Evolutionary conservation across 2,113 vertebrate genomes (phyloP).

Genomic region (Patagioenas fasciata): DNA sequence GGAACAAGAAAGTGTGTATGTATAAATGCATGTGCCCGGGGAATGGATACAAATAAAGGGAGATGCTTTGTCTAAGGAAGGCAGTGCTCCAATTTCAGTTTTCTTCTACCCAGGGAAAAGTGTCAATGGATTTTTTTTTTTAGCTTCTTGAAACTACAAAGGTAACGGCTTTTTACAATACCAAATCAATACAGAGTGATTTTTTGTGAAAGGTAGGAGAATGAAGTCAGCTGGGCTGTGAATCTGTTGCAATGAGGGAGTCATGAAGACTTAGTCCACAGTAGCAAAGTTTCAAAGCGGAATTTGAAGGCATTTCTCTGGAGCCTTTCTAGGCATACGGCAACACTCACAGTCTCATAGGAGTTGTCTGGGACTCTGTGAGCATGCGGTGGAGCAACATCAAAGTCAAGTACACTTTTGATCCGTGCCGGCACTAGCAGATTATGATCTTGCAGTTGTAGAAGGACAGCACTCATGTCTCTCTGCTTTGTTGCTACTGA

Average conservation of each 20-base stretch:
- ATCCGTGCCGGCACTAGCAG: not conserved
- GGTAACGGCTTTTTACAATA: not conserved
- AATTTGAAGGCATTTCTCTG: not conserved
- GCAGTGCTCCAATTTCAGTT: not conserved
- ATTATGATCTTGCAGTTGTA: not conserved
- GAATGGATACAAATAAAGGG: not conserved
- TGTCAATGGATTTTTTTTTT: not conserved
- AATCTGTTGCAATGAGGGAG: not conserved
- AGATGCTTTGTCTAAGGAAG: not conserved
- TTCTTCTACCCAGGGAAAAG: not conserved
- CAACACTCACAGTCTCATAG: not conserved
- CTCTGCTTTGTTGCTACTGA: not conserved
- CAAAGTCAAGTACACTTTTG: slow-evolving; percentile 2
- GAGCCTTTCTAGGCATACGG: not conserved
- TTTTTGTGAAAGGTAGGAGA: not conserved
- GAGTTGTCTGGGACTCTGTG: not conserved
- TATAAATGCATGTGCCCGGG: rapidly evolving
- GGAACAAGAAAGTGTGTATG: not conserved
- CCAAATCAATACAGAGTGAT: not conserved
- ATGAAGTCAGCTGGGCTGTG: not conserved
- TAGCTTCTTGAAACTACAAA: not conserved
- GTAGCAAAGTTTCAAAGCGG: not conserved
- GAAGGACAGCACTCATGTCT: not conserved
- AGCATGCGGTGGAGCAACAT: not conserved
- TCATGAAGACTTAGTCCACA: not conserved